Percentiles rank a stretch among this genome's conserved stretches.
Evolutionary conservation across 2,113 vertebrate species (phyloP).

Genomic region (Paramormyrops kingsleyae): DNA sequence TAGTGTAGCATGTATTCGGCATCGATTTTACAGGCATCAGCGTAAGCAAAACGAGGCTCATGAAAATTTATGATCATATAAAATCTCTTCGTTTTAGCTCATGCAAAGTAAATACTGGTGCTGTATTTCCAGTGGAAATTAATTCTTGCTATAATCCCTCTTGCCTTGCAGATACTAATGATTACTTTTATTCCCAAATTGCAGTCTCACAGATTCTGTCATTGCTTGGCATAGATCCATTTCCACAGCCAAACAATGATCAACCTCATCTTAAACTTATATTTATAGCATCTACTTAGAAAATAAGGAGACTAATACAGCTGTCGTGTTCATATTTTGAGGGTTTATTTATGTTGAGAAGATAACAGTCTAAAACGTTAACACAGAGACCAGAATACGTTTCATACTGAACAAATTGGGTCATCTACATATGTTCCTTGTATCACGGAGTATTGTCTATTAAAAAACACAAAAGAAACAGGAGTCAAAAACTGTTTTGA

Average conservation of each 20-base stretch:
- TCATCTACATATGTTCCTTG: conserved; percentile 51
- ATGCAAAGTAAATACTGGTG: background rate
- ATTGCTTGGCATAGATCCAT: background rate
- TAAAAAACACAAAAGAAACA: conserved; percentile 50
- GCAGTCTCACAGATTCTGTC: background rate
- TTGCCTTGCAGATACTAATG: background rate
- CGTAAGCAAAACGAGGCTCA: background rate
- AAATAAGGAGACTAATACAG: conserved; percentile 16
- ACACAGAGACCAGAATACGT: conserved; percentile 63
- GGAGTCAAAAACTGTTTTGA: conserved; percentile 61
- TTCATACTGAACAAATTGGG: conserved; percentile 37
- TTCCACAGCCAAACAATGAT: background rate
- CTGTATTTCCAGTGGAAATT: background rate
- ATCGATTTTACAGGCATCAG: background rate
- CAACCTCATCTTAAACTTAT: background rate
- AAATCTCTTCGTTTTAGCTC: background rate
- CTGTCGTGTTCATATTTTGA: conserved; percentile 40
- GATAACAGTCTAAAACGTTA: conserved; percentile 69
- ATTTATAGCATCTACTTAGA: background rate
- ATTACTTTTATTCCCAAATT: background rate
- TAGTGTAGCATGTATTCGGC: background rate
- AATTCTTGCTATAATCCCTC: background rate
- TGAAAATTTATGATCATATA: background rate
- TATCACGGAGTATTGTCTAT: conserved; percentile 56
- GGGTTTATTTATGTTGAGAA: conserved; percentile 60